Evolutionary conservation across 2,797 vertebrate genomes (phyloP).

Genomic region (Botia almorhae): DNA sequence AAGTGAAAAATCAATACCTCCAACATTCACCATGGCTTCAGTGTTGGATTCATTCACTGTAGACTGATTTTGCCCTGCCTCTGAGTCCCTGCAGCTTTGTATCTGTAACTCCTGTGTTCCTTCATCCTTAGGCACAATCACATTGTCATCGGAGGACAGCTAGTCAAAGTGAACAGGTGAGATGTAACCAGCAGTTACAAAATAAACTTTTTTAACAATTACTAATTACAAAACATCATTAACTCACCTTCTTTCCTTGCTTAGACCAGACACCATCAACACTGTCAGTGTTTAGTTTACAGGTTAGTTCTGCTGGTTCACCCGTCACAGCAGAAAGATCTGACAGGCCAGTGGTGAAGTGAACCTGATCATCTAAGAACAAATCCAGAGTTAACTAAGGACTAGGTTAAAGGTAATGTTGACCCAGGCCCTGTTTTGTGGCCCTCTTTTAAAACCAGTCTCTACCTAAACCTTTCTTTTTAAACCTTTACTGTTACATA

Average conservation of each 20-base stretch:
- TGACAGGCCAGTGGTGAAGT: slow-evolving; percentile 67
- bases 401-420: too few species aligned
- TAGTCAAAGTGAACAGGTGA: slow-evolving; percentile 56
- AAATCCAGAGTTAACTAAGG: neutral
- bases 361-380: slow-evolving; percentile 55
- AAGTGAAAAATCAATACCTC: slow-evolving; percentile 70
- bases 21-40: slow-evolving; percentile 75
- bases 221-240: neutral
- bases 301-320: slow-evolving; percentile 71
- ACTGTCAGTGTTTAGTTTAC: slow-evolving; percentile 69
- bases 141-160: slow-evolving; percentile 70
- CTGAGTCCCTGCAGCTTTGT: slow-evolving; percentile 68
- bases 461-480: too few species aligned
- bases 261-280: slow-evolving; percentile 80
- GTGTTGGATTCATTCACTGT: slow-evolving; percentile 74
- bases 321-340: slow-evolving; percentile 71
- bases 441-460: too few species aligned
- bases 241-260: slow-evolving; percentile 79
- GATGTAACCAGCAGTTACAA: neutral
- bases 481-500: too few species aligned
- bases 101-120: slow-evolving; percentile 73
- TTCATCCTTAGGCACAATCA: slow-evolving; percentile 73
- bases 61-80: slow-evolving; percentile 80
- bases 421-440: too few species aligned
- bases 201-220: neutral